phyloP scores from a whole-genome alignment of 2,113 vertebrate species.

The Ptilonorhynchus violaceus region DNA sequence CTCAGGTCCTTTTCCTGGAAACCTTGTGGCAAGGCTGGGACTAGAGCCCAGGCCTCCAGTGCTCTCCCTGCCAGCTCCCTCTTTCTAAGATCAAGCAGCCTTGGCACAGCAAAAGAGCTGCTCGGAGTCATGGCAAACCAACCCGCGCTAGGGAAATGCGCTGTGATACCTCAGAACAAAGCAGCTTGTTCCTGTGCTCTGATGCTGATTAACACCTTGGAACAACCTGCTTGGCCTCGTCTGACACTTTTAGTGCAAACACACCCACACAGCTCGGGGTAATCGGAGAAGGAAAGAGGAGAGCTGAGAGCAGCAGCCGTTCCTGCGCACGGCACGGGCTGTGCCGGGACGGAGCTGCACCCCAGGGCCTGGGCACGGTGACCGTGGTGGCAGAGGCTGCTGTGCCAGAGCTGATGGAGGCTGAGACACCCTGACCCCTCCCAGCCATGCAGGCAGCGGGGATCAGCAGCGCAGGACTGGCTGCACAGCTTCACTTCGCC shows the following conservation, averaged over 20 bases:
- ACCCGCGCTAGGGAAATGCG: rapidly evolving
- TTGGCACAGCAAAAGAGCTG: neutral
- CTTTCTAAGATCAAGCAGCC: neutral
- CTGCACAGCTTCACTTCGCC: rapidly evolving
- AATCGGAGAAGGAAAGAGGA: neutral
- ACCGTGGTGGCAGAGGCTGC: rapidly evolving
- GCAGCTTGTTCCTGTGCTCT: neutral
- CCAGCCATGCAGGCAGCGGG: rapidly evolving
- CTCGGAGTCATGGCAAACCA: neutral
- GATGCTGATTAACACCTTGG: neutral
- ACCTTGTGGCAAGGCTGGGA: conserved; percentile 7
- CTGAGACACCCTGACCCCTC: neutral
- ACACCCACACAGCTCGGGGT: neutral
- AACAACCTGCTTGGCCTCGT: rapidly evolving
- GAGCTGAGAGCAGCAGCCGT: neutral
- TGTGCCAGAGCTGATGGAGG: rapidly evolving
- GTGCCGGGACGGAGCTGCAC: neutral
- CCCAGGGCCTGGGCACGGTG: rapidly evolving
- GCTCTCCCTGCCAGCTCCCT: conserved; percentile 8
- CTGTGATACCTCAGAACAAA: neutral
- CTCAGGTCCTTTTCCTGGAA: conserved; percentile 15
- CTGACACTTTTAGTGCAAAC: neutral
- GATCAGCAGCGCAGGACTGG: neutral
- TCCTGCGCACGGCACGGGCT: rapidly evolving
- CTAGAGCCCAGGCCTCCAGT: neutral